These are phyloP conservation scores for Ypsolopha sequella DNA, from an alignment of 2,888 invertebrate species.

Conservation along the genomic window DNA sequence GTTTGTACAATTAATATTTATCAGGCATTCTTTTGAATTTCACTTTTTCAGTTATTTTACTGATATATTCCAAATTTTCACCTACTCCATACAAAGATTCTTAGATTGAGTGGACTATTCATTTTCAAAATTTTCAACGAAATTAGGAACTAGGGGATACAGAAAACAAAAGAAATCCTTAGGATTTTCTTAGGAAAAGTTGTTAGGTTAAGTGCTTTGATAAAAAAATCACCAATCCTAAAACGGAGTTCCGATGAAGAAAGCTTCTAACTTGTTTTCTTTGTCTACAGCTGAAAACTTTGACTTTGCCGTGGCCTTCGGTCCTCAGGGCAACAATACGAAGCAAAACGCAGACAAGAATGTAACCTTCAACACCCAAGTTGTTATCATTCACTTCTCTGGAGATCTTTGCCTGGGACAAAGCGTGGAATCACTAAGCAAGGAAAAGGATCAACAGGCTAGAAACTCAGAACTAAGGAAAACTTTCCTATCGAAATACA, in stretches of 20 bases:
- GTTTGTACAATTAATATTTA: too few relatives aligned
- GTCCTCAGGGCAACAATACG: constrained; percentile 30
- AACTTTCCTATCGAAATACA: constrained; percentile 62
- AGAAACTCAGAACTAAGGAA: constrained; percentile 73
- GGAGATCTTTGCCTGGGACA: constrained; percentile 66
- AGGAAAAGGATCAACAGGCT: constrained; percentile 74
- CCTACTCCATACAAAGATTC: too few relatives aligned
- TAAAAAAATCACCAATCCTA: too few relatives aligned
- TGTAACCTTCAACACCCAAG: constrained; percentile 67
- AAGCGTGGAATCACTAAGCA: constrained; percentile 72
- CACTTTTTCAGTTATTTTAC: too few relatives aligned
- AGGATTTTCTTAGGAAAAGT: too few relatives aligned
- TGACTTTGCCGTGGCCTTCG: constrained; percentile 31
- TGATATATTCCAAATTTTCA: too few relatives aligned
- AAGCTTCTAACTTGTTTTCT: neutral
- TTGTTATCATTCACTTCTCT: constrained; percentile 74
- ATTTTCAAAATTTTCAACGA: too few relatives aligned
- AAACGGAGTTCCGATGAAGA: neutral
- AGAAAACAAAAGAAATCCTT: too few relatives aligned
- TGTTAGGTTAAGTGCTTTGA: too few relatives aligned
- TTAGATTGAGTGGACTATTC: too few relatives aligned
- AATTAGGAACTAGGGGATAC: too few relatives aligned
- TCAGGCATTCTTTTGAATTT: too few relatives aligned
- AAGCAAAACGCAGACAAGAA: constrained; percentile 54
- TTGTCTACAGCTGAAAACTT: constrained; percentile 31